Conservation (phyloP, 35 echinoderm and acorn worm species). For the Ophioderma brevispina region DNA sequence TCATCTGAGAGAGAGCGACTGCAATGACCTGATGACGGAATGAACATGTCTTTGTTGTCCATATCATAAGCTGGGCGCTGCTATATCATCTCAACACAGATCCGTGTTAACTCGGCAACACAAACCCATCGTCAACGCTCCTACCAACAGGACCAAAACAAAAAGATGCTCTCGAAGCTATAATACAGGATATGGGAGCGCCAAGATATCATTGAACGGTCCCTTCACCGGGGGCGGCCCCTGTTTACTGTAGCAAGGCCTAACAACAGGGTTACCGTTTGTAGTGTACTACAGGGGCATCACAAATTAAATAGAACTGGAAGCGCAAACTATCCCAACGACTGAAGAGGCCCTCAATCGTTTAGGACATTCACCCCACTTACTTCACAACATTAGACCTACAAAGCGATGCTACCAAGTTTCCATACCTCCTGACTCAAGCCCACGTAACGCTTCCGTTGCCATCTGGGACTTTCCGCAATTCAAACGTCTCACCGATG, state of each 20-base stretch:
- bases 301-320: conserved; percentile 16
- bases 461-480: conserved; percentile 31
- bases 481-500: conserved; percentile 19
- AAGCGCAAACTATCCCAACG: conserved; percentile 9
- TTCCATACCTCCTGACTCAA: background rate
- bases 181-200: background rate
- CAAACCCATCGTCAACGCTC: background rate
- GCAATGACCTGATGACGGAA: background rate
- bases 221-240: background rate
- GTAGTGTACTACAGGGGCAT: conserved; percentile 24
- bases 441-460: conserved; percentile 18
- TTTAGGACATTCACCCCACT: background rate
- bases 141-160: background rate
- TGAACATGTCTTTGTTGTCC: background rate
- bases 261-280: background rate
- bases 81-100: background rate
- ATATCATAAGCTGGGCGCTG: background rate
- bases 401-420: conserved; percentile 12
- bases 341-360: background rate
- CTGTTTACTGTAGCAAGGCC: background rate
- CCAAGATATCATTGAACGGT: background rate
- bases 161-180: background rate
- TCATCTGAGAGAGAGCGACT: background rate
- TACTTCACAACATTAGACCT: background rate
- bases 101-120: background rate